Conservation (phyloP, 2,797 vertebrate genomes). For the Clarias platycephalus region DNA sequence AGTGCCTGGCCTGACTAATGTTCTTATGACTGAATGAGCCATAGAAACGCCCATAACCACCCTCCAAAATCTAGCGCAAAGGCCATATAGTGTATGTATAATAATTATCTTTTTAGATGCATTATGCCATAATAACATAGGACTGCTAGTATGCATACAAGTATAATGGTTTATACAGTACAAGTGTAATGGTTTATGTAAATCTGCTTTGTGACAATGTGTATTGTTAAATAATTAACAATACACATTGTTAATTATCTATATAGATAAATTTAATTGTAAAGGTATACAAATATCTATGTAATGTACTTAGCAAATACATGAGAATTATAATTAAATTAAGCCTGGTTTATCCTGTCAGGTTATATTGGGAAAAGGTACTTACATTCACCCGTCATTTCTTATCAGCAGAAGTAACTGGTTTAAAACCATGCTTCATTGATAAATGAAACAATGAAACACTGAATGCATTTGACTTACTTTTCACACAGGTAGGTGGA, state of each 20-base stretch:
- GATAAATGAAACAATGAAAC: background rate
- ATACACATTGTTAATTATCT: too few relatives aligned
- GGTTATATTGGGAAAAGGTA: background rate
- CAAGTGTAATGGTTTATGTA: background rate
- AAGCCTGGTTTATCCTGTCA: background rate
- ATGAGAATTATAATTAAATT: background rate
- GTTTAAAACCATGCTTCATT: background rate
- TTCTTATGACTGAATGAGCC: background rate
- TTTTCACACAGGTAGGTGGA: conserved; percentile 87
- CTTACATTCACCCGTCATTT: background rate
- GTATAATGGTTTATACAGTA: background rate
- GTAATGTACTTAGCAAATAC: background rate
- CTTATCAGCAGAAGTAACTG: background rate
- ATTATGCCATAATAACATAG: background rate
- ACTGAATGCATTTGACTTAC: conserved; percentile 65
- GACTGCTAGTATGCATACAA: background rate
- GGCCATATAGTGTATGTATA: background rate
- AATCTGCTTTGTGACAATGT: background rate
- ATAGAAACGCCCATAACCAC: background rate
- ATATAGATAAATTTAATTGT: background rate
- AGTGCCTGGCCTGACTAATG: background rate
- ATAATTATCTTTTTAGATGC: background rate
- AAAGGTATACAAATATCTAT: background rate
- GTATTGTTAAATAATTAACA: background rate
- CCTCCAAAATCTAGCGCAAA: background rate